Percentiles rank a stretch among this genome's conserved stretches.
These are phyloP conservation scores for Hedya salicella DNA, from an alignment of 2,888 invertebrate species.

Conservation along the genomic window DNA sequence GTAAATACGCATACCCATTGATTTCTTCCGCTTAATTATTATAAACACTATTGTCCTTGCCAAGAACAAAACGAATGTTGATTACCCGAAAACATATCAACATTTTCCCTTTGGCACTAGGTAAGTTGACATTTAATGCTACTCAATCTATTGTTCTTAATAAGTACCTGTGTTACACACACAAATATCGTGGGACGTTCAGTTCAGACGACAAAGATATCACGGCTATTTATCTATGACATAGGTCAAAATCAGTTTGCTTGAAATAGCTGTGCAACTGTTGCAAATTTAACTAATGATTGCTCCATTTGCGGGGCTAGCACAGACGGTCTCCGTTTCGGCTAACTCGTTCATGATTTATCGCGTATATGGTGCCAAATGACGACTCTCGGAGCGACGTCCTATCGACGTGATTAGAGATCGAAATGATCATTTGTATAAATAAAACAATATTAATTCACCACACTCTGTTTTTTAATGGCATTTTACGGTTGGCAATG, in stretches of 20 bases:
- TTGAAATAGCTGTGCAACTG: constrained; percentile 69
- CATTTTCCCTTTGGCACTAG: constrained; percentile 57
- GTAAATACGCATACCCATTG: constrained; percentile 46
- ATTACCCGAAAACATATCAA: constrained; percentile 32
- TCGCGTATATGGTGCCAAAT: constrained; percentile 38
- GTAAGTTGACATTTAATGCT: constrained; percentile 44
- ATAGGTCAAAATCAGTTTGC: constrained; percentile 46
- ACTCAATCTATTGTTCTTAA: constrained; percentile 43
- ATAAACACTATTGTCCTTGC: constrained; percentile 47
- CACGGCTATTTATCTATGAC: constrained; percentile 53
- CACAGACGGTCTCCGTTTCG: constrained; percentile 44
- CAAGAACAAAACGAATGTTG: constrained; percentile 47
- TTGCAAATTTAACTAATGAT: constrained; percentile 75
- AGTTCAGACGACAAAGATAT: constrained; percentile 42
- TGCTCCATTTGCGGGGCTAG: constrained; percentile 60
- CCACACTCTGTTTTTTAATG: not conserved
- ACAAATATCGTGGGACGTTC: constrained; percentile 38
- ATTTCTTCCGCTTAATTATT: constrained; percentile 52
- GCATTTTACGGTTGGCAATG: too few species aligned
- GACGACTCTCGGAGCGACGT: constrained; percentile 30
- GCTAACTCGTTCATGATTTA: constrained; percentile 37
- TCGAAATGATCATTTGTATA: constrained; percentile 37
- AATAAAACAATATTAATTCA: constrained; percentile 26
- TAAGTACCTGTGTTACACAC: constrained; percentile 31
- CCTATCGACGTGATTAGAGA: constrained; percentile 27